Conservation (phyloP, 2,888 invertebrate species). For the Mimachlamys varia region DNA sequence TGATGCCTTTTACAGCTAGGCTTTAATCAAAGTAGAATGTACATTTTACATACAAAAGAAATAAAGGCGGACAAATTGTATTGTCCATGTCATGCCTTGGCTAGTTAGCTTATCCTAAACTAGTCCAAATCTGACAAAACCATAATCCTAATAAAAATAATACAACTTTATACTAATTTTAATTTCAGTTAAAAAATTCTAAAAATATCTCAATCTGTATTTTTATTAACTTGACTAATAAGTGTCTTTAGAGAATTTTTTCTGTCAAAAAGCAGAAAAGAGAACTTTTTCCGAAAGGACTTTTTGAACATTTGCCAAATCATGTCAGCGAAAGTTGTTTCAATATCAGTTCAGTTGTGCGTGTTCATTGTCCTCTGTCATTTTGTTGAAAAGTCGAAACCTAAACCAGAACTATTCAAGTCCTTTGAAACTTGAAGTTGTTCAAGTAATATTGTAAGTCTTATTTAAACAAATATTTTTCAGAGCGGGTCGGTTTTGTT, state of each 20-base stretch:
- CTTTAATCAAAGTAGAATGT: neutral
- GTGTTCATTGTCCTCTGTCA: neutral
- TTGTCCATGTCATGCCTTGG: neutral
- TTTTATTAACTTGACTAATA: neutral
- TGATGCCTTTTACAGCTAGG: neutral
- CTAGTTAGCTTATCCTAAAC: neutral
- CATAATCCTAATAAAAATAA: neutral
- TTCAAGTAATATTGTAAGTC: slow-evolving; percentile 14
- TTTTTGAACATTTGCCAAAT: slow-evolving; percentile 20
- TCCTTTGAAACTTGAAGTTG: slow-evolving; percentile 14
- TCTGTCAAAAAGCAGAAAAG: neutral
- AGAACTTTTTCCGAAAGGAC: neutral
- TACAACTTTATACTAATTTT: neutral
- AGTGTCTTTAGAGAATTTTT: neutral
- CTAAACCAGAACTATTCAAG: neutral
- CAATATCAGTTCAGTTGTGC: neutral
- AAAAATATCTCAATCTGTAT: neutral
- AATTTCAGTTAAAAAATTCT: neutral
- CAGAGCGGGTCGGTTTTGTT: neutral
- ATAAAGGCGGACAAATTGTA: neutral
- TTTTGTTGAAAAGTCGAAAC: neutral
- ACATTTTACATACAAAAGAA: neutral
- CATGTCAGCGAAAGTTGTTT: slow-evolving; percentile 5
- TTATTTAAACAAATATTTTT: slow-evolving; percentile 34
- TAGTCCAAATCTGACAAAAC: neutral